Base-by-base conservation (phyloP, 2,888 invertebrate genomes). In the Drosophila formosana region DNA sequence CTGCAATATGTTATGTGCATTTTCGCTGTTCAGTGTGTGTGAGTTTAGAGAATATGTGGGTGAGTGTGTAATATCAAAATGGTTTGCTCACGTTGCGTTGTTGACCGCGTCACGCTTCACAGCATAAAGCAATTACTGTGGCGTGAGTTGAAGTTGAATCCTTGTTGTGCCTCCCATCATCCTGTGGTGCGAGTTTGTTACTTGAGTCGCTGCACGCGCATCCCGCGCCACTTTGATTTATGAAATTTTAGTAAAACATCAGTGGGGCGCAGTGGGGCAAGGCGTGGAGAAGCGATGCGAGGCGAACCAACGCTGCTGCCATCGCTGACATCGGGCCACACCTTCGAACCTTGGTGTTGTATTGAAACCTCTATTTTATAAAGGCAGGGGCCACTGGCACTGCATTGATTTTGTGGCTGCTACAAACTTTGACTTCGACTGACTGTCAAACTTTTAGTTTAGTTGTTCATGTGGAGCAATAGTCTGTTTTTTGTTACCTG, bases 41-140 rank as follows among this genome's bases (percentile, higher is more conserved):
- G 45, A 43, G 52, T 43, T 30, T 45, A 32, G n/a, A 49, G 51
- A 28, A 41, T 62, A 46, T 65, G 45, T 41, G 50, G 43, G 43
- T 34, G 50, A 68, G 72, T 78, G 60, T 78, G 70, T 65, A 73
- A 72, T 87, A 82, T 75, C 80, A 82, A 77, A 83, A 82, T 80
- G 80, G 71, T 60, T 82, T 63, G 72, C 69, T 70, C 86, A 88
- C 83, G 83, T 78, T 88, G 78, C 86, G 72, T 66, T 86, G 88
- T 78, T 83, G 86, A 83, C 83, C 83, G 83, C 88, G 75, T 78
- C 88, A 83, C 88, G 83, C 78, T 82, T 68, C 75, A 86, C 66
- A 86, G 78, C 78, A 78, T 83, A 83, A 83, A 86, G 88, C 83
- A 83, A 83, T 83, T 83, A 86, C 86, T 64, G 71, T 61, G 62